Base-by-base conservation (phyloP, 2,797 vertebrate genomes). In the Jordanella pulchra region DNA sequence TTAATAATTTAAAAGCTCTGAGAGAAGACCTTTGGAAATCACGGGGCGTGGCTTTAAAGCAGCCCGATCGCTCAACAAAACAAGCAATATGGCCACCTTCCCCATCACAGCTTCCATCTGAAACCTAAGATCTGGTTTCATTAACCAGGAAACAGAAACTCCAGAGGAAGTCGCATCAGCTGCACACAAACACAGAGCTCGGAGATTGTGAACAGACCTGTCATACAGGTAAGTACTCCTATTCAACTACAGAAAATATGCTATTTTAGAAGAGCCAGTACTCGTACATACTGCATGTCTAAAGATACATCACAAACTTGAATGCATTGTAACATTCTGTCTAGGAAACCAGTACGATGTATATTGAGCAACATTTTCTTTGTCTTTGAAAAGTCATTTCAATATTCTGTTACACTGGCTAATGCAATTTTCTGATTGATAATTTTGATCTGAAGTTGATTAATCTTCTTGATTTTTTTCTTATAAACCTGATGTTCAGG, bases 91-190 rank as follows among this genome's bases (percentile, higher is more conserved):
- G 15, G 48, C 11, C 5, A 28, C 65, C 23, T 63, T 27, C 58
- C 50, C 39, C 5, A 23, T 45, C 12, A 69, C 21, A 4, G n/a
- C 18, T 25, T 39, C 13, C 15, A 25, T 27, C 13, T 1, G 9
- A 32, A 0, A 1, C 15, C 4, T 3, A 6, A 25, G 39, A 1
- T 7, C 1, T 2, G 30, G 78, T 86, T 87, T 84, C 71, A 50
- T 64, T 89, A 86, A 14, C 42, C 23, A 17, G 5, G 69, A 84
- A 85, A 80, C 2, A 0, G 3, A 10, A 81, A 82, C 54, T 6
- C 9, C 5, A 44, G 3, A 25, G 2, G 23, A 10, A 35, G 50
- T n/a, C 25, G 0, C 4, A 0, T 12, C 14, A 47, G 12, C 60
- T 58, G 39, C 32, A 71, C 32, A 73, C 45, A 72, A 47, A 75